Conservation (phyloP, 37 sponge, comb jelly and placozoan genomes). For the Halichondria panicea region DNA sequence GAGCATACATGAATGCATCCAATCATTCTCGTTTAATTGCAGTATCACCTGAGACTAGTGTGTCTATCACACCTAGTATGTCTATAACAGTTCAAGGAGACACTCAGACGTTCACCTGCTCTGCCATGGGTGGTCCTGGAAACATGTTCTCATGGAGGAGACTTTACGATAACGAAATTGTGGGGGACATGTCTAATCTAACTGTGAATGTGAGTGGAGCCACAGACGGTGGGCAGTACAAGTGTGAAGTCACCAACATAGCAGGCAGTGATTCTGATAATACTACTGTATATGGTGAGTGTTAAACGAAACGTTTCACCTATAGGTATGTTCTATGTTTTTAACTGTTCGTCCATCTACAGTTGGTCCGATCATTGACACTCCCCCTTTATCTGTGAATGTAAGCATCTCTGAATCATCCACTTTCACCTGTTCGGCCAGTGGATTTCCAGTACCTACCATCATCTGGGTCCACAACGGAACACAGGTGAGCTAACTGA, state of each 20-base stretch:
- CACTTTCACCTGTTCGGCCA: slow-evolving; percentile 25
- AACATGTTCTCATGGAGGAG: slow-evolving; percentile 47
- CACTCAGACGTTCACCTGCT: slow-evolving; percentile 33
- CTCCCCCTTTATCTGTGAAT: slow-evolving; percentile 11
- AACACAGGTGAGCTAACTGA: too few relatives aligned
- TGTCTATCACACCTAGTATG: background rate
- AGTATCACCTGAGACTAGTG: slow-evolving; percentile 27
- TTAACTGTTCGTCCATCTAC: background rate
- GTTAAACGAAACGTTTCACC: background rate
- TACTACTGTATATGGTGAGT: slow-evolving; percentile 24
- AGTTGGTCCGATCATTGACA: slow-evolving; percentile 49
- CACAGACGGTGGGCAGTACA: slow-evolving; percentile 3
- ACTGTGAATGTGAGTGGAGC: background rate
- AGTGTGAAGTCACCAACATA: slow-evolving; percentile 6
- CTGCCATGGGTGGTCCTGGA: slow-evolving; percentile 51
- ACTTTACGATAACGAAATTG: background rate
- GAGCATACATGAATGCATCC: background rate
- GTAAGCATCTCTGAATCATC: slow-evolving; percentile 3
- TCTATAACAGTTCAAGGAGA: background rate
- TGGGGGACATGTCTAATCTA: background rate
- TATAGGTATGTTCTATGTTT: background rate
- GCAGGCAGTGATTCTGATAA: slow-evolving; percentile 7
- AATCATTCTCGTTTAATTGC: background rate
- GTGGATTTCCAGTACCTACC: slow-evolving; percentile 42
- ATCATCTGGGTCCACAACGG: slow-evolving; percentile 66